Base-by-base conservation (phyloP, 2,113 vertebrate genomes). In the Notechis scutatus region DNA sequence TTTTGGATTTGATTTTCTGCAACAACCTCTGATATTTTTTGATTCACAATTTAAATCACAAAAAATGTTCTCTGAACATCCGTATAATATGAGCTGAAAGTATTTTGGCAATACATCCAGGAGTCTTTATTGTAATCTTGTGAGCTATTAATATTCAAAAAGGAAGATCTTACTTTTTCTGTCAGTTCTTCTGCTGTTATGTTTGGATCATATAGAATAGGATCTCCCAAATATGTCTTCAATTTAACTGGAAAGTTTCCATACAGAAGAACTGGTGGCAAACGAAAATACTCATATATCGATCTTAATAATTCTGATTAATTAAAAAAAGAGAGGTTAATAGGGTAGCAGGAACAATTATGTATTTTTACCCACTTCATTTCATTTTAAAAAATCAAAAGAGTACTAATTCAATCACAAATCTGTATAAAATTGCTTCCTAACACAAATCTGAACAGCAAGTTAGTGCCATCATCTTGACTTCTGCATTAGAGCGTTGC, bases 191-290 rank as follows among this genome's bases (percentile, higher is more conserved):
- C 97, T 88, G 99, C 98, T 74, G 97, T 98, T 29, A 98, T 0
- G 94, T 98, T 97, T 94, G 99, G 98, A 42, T 99, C 99, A 24
- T 99, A 99, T 0, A 98, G 98, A 97, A 99, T 99, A 42, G 99
- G 99, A 93, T 99, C 98, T 85, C 99, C 99, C 39, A 99, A 97
- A 95, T 98, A 99, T 0, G 99, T 99, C 29, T 98, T 98, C 45
- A 99, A 98, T 95, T 99, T 99, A 87, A 99, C 99, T 39, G 99
- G 99, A 97, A 99, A 99, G 21, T 98, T 98, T 54, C 99, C 99
- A 0, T 99, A 99, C 50, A 99, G n/a, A 4, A 99, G 99, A 92
- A 98, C 98, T 57, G 98, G 0, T 0, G 99, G 99, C 91, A 98
- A 95, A 34, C 98, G 98, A 94, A 98, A 97, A 45, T 97, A 97